Evolutionary conservation across 2,888 invertebrate genomes (phyloP), one percentile per base, ranked within the genome.

Genomic region (Brachyptera putata): DNA sequence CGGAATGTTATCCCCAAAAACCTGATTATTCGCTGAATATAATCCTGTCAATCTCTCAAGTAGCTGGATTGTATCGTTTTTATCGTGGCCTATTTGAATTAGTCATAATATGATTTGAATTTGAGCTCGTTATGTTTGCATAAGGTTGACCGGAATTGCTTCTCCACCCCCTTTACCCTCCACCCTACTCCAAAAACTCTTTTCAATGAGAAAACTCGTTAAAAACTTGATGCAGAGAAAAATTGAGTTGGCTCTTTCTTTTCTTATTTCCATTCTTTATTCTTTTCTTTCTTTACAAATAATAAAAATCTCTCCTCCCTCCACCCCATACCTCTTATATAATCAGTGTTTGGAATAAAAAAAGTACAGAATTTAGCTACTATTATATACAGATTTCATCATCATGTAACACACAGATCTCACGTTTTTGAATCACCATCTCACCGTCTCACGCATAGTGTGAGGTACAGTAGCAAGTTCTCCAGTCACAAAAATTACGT

Each of bases 191-290:
- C 49, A 7, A 25, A 22, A 21, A 24, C 48, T 22, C 61, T 46
- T 53, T 58, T 66, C 66, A 66, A 67, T 66, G 66, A 64, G 65
- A 63, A 67, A 68, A 66, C 68, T 68, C 68, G 68, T 68, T 68
- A 69, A 68, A 66, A 67, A 64, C 60, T 64, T 66, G 63, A 66
- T 66, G 63, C 64, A 41, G 36, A 60, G 60, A 43, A 41, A 60
- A 60, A 56, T 50, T 26, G 49, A 50, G 49, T 50, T 50, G 49
- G 49, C 26, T 50, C 24, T 50, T 50, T 50, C 41, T 50, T 50
- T 26, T 25, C 49, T 50, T 30, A 25, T 41, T 41, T 41, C 41
- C 41, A 18, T 41, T 41, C 41, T 41, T 41, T 41, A 9, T 41
- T n/a, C 41, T 18, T 50, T 50, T 26, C 30, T 50, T 50, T 50